Evolutionary conservation across 1,140 invertebrate genomes (phyloP).

Genomic region (Drosophila quadrilineata): DNA sequence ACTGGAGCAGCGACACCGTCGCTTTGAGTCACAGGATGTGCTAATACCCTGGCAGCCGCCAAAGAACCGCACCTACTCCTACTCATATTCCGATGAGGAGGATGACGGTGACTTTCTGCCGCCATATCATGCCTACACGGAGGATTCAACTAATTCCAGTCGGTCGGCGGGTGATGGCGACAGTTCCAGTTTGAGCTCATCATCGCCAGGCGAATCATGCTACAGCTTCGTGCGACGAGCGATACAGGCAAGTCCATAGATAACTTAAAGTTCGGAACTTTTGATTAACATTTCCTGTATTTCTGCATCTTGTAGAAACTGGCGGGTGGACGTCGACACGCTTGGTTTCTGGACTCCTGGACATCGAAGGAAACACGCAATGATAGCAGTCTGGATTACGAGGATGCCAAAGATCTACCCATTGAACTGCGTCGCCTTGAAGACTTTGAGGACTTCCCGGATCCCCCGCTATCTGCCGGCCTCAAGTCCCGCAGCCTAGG

Average conservation of each 20-base stretch:
- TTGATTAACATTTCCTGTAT: neutral
- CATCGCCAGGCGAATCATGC: constrained; percentile 95
- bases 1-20: constrained; percentile 95
- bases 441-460: constrained; percentile 84
- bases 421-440: constrained; percentile 94
- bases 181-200: constrained; percentile 91
- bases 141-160: constrained; percentile 83
- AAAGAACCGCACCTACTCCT: constrained; percentile 82
- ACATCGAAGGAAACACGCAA: constrained; percentile 83
- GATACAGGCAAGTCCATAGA: constrained; percentile 85
- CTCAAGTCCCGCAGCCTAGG: constrained; percentile 85
- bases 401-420: constrained; percentile 88
- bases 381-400: constrained; percentile 84
- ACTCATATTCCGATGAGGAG: constrained; percentile 71
- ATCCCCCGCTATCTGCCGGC: constrained; percentile 81
- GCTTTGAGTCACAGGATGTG: constrained; percentile 90
- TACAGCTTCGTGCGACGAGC: constrained; percentile 95
- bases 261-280: neutral
- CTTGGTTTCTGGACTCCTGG: constrained; percentile 92
- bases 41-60: constrained; percentile 96
- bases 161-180: constrained; percentile 81
- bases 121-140: constrained; percentile 87
- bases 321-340: constrained; percentile 86
- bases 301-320: constrained; percentile 86
- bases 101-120: constrained; percentile 80